Evolutionary conservation across 2,113 vertebrate species (phyloP).

Genomic region (Toxostoma redivivum): DNA sequence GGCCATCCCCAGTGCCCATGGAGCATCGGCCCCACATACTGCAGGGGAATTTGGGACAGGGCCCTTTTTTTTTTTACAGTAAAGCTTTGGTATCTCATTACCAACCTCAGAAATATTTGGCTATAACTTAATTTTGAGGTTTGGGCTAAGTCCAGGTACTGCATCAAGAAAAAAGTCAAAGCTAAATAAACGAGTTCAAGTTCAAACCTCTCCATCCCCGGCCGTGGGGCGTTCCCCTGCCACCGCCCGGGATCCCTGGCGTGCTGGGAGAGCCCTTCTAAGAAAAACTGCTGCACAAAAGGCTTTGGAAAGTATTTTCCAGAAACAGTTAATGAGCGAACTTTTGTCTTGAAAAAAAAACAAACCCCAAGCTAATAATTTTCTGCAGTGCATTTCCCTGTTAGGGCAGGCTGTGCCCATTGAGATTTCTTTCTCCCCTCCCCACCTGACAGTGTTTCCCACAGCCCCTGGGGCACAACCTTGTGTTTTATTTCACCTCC

Average conservation of each 20-base stretch:
- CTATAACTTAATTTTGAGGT: conserved; percentile 61
- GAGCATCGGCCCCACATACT: not conserved
- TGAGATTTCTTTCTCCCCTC: not conserved
- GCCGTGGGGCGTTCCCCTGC: not conserved
- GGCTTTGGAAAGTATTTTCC: conserved; percentile 12
- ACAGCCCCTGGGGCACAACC: not conserved
- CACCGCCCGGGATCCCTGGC: not conserved
- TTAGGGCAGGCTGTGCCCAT: not conserved
- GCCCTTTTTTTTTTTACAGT: not conserved
- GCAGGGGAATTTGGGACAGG: conserved; percentile 20
- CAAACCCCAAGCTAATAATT: not conserved
- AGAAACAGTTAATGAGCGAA: conserved; percentile 10
- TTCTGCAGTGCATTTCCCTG: not conserved
- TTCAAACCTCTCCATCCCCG: conserved; percentile 36
- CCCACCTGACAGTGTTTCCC: not conserved
- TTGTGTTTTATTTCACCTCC: fast-evolving
- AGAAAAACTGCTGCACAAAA: conserved; percentile 44
- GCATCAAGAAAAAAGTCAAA: conserved; percentile 58
- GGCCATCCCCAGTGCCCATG: not conserved
- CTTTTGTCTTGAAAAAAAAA: not conserved
- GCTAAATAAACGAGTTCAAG: conserved; percentile 66
- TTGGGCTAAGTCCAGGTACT: conserved; percentile 59
- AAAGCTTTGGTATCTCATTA: conserved; percentile 53
- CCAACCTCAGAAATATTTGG: conserved; percentile 66
- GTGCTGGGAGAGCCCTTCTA: conserved; percentile 48